Conservation (phyloP, 2,888 invertebrate species). For the Spialia ferax region DNA sequence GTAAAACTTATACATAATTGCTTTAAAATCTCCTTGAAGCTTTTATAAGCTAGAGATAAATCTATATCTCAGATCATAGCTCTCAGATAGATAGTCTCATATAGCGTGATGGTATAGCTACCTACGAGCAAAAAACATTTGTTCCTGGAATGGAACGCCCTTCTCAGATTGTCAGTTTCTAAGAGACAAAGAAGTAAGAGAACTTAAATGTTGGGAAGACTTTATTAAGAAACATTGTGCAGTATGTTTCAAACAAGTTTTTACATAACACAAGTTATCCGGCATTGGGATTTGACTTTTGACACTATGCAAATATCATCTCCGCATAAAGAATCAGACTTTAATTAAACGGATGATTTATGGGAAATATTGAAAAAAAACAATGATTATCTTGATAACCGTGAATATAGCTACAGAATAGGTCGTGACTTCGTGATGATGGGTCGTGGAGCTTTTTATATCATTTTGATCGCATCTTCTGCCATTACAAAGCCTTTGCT, state of each 20-base stretch:
- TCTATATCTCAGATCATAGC: background rate
- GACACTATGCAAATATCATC: slow-evolving; percentile 1
- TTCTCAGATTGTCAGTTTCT: too few species aligned
- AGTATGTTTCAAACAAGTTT: background rate
- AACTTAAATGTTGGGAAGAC: background rate
- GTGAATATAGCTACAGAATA: background rate
- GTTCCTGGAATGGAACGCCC: too few species aligned
- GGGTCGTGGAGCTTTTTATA: slow-evolving; percentile 22
- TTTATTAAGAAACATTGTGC: background rate
- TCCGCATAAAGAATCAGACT: background rate
- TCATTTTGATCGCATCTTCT: slow-evolving; percentile 6
- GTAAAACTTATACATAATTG: background rate
- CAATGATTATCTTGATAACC: background rate
- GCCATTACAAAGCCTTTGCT: background rate
- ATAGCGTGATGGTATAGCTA: background rate
- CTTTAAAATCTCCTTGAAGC: background rate
- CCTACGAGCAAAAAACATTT: too few species aligned
- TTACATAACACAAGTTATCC: background rate
- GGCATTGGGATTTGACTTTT: background rate
- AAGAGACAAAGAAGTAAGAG: too few species aligned
- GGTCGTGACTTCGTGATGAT: slow-evolving; percentile 21
- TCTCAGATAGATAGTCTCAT: too few species aligned
- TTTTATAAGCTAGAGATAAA: background rate
- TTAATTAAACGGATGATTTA: slow-evolving; percentile 7
- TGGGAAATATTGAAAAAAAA: slow-evolving; percentile 15